Conservation (phyloP, 2,797 vertebrate species). For the Dipus sagitta region DNA sequence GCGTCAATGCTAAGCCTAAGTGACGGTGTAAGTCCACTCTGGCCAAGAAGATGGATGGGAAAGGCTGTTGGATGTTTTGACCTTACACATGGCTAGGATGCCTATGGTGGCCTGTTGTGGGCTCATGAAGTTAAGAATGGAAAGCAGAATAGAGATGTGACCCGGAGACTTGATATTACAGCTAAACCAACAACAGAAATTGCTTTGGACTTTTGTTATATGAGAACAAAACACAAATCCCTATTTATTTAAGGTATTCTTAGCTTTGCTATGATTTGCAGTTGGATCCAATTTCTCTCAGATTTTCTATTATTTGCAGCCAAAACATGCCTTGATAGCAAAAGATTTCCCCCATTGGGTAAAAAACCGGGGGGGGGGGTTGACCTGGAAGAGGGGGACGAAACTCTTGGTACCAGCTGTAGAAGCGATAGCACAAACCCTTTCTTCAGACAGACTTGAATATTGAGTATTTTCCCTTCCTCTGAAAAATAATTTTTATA, state of each 20-base stretch:
- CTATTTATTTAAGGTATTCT: conserved; percentile 13
- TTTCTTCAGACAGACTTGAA: conserved; percentile 14
- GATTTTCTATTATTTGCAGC: conserved; percentile 48
- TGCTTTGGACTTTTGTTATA: conserved; percentile 5
- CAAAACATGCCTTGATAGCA: not conserved
- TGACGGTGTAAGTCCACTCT: not conserved
- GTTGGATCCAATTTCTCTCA: not conserved
- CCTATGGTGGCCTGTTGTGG: not conserved
- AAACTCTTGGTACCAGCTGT: not conserved
- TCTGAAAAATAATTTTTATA: not conserved
- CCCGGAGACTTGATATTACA: not conserved
- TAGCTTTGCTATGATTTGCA: conserved; percentile 51
- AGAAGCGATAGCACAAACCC: not conserved
- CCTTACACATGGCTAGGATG: not conserved
- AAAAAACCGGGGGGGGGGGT: not conserved
- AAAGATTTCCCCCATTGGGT: not conserved
- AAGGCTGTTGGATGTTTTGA: not conserved
- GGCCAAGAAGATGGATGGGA: not conserved
- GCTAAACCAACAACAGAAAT: conserved; percentile 1
- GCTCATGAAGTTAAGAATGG: not conserved
- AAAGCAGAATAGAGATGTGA: not conserved
- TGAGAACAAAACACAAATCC: not conserved
- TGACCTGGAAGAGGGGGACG: not conserved
- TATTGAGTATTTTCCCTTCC: not conserved
- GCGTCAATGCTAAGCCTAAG: not conserved